These are phyloP conservation scores for Chlamydotis undulata DNA, from an alignment of 2,113 vertebrate species.

Conservation along the genomic window DNA sequence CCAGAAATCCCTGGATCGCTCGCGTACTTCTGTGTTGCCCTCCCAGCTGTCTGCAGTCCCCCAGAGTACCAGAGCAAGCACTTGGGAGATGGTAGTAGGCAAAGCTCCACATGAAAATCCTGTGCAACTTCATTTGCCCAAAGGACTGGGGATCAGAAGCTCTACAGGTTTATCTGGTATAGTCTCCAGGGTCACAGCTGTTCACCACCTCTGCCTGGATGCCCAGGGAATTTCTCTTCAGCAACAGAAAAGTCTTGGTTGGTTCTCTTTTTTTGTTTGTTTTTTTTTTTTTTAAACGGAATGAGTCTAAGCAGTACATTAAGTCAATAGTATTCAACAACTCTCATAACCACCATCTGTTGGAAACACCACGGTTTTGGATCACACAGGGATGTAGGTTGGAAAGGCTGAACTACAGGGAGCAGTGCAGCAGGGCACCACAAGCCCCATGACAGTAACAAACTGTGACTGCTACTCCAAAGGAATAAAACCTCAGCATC, in stretches of 20 bases:
- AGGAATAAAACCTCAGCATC: neutral
- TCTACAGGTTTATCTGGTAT: neutral
- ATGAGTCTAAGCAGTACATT: neutral
- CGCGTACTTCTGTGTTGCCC: accelerated
- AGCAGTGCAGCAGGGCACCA: neutral
- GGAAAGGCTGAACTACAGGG: neutral
- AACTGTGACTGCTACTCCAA: neutral
- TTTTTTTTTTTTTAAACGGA: neutral
- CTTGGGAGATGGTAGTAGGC: neutral
- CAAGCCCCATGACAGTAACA: neutral
- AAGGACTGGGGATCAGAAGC: neutral
- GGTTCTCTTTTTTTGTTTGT: neutral
- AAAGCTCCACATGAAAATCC: neutral
- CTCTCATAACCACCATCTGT: neutral
- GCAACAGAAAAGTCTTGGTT: neutral
- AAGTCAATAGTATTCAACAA: neutral
- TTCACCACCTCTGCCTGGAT: neutral
- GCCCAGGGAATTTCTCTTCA: neutral
- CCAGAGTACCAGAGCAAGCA: neutral
- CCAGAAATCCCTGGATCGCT: neutral
- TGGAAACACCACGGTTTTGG: neutral
- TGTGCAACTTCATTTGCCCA: too few relatives aligned
- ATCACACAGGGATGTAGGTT: neutral
- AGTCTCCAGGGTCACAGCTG: neutral
- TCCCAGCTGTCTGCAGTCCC: neutral